Conservation (phyloP, 2,797 vertebrate genomes). For the Leptatherina wallacei region DNA sequence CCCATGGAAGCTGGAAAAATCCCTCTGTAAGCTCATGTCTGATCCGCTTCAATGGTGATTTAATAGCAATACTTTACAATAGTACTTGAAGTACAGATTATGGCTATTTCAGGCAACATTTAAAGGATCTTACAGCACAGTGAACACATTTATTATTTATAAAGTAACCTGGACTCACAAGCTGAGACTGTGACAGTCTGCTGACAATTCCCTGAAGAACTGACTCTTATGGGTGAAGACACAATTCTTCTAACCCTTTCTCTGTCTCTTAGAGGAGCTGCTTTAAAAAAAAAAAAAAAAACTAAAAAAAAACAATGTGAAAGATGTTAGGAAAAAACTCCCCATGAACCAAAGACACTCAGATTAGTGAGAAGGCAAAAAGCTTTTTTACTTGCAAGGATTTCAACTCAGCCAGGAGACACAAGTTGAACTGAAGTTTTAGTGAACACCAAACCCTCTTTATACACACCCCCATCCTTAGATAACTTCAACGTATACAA, state of each 20-base stretch:
- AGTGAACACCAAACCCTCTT: too few species aligned
- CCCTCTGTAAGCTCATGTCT: conserved; percentile 24
- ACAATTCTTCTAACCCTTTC: background rate
- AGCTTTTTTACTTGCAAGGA: too few species aligned
- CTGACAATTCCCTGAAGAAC: background rate
- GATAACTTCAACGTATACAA: too few species aligned
- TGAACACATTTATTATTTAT: background rate
- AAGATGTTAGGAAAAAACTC: too few species aligned
- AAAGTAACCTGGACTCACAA: background rate
- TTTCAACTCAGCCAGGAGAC: too few species aligned
- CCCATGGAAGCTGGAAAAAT: conserved; percentile 32
- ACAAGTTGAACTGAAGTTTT: too few species aligned
- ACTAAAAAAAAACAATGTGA: too few species aligned
- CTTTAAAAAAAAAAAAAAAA: background rate
- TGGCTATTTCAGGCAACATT: background rate
- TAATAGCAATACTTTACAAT: background rate
- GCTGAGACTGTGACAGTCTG: background rate
- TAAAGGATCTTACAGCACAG: conserved; percentile 6
- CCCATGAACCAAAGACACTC: too few species aligned
- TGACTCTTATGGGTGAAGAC: background rate
- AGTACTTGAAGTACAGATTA: conserved; percentile 1
- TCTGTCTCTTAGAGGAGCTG: background rate
- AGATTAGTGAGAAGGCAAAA: too few species aligned
- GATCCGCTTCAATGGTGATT: background rate
- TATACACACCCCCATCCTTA: too few species aligned